Base-by-base conservation (phyloP, 23 tunicate genomes). In the Trididemnum miniatum region DNA sequence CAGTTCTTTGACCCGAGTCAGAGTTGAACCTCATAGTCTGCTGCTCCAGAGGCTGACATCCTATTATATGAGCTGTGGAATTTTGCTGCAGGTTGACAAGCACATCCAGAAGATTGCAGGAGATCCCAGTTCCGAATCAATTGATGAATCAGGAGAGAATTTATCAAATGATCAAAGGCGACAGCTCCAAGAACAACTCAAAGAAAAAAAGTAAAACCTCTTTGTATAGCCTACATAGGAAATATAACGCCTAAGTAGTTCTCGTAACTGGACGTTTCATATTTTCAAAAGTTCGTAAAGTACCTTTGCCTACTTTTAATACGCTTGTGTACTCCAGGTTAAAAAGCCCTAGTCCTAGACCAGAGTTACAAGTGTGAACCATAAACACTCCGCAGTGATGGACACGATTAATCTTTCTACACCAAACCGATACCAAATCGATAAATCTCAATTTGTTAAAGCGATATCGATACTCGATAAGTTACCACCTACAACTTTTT, bases 131-230 rank as follows among this genome's bases (percentile, higher is more conserved):
- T 40, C 79, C 2, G 79, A 74, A 20, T 5, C 24, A 5, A 2
- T 49, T 23, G 79, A 74, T 12, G 39, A 32, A 5, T 20, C 18
- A 64, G 24, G n/a, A 20, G 76, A 71, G 20, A 28, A 28, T 1
- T 28, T 74, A 22, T 36, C 31, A n/a, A 37, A 74, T 74, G 79
- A 74, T 36, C 35, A 74, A 26, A 74, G 79, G 34, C n/a, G 79
- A 30, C 59, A 40, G 20, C 79, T 74, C 1, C 79, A 74, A 5
- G 26, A 37, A 23, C 60, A 40, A 49, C n/a, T 37, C 31, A 74
- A 9, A 28, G 79, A 37, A 37, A 40, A 39, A 25, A 74, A 39
- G 79, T 74, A 24, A 74, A n/a, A n/a, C n/a, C n/a, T n/a, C n/a
- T n/a, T n/a, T n/a, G n/a, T n/a, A n/a, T n/a, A n/a, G n/a, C n/a